A percentile compares a stretch with the other conserved stretches of the same genome.
These are phyloP conservation scores for Lepidocyrtoides sp. DNA, from an alignment of 2,888 invertebrate genomes.

Conservation along the genomic window DNA sequence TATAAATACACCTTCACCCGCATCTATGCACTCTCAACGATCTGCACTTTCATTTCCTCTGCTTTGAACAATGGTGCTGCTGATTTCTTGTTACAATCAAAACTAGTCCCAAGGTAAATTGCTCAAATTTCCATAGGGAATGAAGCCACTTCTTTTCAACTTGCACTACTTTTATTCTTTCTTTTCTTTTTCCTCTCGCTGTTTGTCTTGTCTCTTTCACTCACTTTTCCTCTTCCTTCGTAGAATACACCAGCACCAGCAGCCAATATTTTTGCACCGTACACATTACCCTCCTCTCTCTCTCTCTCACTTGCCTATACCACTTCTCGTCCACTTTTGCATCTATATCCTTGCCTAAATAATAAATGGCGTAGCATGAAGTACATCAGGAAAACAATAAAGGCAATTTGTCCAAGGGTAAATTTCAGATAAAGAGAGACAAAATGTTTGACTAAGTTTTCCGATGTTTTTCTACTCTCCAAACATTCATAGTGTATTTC, in stretches of 20 bases:
- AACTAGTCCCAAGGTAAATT: conserved; percentile 78
- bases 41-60: conserved; percentile 65
- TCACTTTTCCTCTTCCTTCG: conserved; percentile 26
- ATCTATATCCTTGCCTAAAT: not conserved
- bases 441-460: not conserved
- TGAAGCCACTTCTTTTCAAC: conserved; percentile 71
- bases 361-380: not conserved
- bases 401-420: not conserved
- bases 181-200: conserved; percentile 16
- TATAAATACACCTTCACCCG: not conserved
- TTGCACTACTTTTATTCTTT: conserved; percentile 9
- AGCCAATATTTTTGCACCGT: not conserved
- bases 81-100: conserved; percentile 68
- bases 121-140: conserved; percentile 78
- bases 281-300: not conserved
- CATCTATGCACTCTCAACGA: conserved; percentile 45
- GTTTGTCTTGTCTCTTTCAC: conserved; percentile 68
- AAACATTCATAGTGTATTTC: no score
- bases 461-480: no score
- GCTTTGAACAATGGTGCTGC: conserved; percentile 65
- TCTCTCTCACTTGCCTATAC: not conserved
- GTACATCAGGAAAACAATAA: conserved; percentile 8
- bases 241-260: conserved; percentile 1
- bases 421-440: not conserved
- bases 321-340: not conserved